Base-by-base conservation (phyloP, 2,888 invertebrate genomes). In the Philonicus albiceps region DNA sequence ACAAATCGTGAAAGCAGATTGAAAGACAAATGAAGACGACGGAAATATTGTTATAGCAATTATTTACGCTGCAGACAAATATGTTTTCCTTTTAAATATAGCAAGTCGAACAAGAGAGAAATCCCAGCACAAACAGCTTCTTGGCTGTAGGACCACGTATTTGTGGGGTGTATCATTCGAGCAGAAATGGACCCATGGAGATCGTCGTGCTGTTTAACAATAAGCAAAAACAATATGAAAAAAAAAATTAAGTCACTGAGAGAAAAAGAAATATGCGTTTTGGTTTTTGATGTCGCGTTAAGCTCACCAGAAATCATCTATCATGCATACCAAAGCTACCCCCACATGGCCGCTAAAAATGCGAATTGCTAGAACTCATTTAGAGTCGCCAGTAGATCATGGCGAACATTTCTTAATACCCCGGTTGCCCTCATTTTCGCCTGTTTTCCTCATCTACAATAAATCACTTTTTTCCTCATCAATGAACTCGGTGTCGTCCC, bases 381-480 rank as follows among this genome's bases (percentile, higher is more conserved):
- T 80, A 16, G 53, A 2, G 80, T 49, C 53, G 80, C 80, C 53
- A 80, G 43, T 53, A 16, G 80, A 49, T 53, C 27, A 80, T 80
- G 43, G 43, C 13, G 80, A 80, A 53, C 40, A 49, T 49, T 27
- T 80, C 43, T 80, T 80, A 80, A 80, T 31, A 80, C 16, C 22
- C 31, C 43, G 8, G 80, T 49, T 80, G 80, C 31, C 80, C 49
- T 40, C 49, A 37, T 53, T 80, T 80, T 80, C 80, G 27, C 49
- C 43, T 16, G 11, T 40, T 49, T 80, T 31, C 27, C 49, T 11
- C 64, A 11, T 19, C 22, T 7, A 40, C n/a, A 34, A 80, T 80
- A 80, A 80, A 80, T 80, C 80, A 80, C 80, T 49, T 80, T 80
- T 80, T 80, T 80, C 49, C 30, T 76, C 76, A 53, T 80, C 80